Conservation (phyloP, 2,888 invertebrate genomes). For the Leptinotarsa juncta region DNA sequence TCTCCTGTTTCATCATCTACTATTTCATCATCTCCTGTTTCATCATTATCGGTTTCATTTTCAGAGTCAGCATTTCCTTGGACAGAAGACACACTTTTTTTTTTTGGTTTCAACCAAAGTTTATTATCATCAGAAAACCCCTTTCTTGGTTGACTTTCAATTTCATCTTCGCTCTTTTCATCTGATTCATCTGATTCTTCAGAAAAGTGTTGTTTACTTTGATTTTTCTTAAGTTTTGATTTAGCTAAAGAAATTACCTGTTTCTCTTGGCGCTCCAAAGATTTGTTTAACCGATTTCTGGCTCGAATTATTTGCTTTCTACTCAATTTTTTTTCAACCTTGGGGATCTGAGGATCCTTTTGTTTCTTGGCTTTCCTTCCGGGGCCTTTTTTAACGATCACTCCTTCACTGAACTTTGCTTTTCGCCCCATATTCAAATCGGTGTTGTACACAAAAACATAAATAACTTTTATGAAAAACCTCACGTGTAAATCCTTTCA, state of each 20-base stretch:
- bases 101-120: constrained; percentile 76
- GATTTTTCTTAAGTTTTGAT: too few species aligned
- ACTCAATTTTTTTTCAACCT: constrained; percentile 72
- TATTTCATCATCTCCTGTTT: constrained; percentile 54
- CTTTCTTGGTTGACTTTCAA: constrained; percentile 46
- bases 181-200: constrained; percentile 31
- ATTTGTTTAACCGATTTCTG: constrained; percentile 56
- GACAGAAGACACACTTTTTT: constrained; percentile 52
- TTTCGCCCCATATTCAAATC: constrained; percentile 81
- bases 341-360: constrained; percentile 79
- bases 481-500: too few species aligned
- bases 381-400: constrained; percentile 81
- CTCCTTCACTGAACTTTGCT: constrained; percentile 78
- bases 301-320: constrained; percentile 63
- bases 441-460: too few species aligned
- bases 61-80: constrained; percentile 40
- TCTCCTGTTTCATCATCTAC: constrained; percentile 53
- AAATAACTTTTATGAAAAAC: too few species aligned
- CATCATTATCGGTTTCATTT: constrained; percentile 43
- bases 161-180: constrained; percentile 55
- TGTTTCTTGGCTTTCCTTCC: constrained; percentile 91
- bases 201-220: too few species aligned
- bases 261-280: constrained; percentile 47
- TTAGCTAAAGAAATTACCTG: constrained; percentile 44
- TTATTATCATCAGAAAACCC: constrained; percentile 80